Evolutionary conservation across 1,140 invertebrate species (phyloP).

Genomic region (Bombus pascuorum): DNA sequence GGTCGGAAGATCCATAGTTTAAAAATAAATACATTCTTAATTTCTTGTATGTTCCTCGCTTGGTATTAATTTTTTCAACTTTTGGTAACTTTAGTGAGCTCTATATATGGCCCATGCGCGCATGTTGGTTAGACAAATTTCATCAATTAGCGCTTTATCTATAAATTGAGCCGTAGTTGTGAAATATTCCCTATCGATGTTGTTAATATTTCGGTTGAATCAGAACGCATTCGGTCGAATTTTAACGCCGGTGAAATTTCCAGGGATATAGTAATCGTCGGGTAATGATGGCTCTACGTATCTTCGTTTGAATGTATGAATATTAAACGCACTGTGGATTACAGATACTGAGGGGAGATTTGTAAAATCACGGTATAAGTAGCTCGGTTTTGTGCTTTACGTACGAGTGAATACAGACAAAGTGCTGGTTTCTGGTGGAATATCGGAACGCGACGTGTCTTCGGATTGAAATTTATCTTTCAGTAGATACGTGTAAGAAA

Average conservation of each 20-base stretch:
- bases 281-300: background rate
- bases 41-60: too few species aligned
- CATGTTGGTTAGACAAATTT: too few species aligned
- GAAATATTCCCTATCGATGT: background rate
- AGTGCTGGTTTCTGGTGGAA: background rate
- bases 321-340: constrained; percentile 5
- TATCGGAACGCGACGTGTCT: background rate
- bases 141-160: background rate
- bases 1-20: too few species aligned
- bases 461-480: background rate
- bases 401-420: background rate
- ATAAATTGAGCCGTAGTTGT: background rate
- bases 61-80: too few species aligned
- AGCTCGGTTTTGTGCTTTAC: background rate
- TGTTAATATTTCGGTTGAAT: background rate
- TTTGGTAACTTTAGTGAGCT: too few species aligned
- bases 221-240: background rate
- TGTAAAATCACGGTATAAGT: background rate
- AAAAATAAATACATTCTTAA: too few species aligned
- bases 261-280: background rate
- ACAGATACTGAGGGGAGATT: background rate
- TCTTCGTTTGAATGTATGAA: background rate
- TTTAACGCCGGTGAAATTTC: background rate
- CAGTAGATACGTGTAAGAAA: background rate
- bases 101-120: too few species aligned